Base-by-base conservation (phyloP, 2,797 vertebrate species). In the Pristis pectinata region DNA sequence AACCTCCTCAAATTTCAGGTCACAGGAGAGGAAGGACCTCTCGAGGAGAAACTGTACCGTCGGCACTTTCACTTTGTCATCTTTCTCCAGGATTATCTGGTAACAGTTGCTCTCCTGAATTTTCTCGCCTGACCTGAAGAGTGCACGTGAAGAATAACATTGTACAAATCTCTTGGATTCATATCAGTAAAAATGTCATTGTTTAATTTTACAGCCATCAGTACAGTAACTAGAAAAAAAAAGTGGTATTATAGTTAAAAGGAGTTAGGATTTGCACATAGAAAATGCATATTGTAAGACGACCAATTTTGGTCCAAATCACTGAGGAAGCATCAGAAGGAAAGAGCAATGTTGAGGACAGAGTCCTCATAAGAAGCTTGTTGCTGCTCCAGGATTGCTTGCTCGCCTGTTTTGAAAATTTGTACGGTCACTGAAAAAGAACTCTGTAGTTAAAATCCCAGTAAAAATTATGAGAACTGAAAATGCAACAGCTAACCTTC, bases 1-100 rank as follows among this genome's bases (percentile, higher is more conserved):
- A 95, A 98, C 98, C 96, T 97, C 97, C 95, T 97, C 97, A 95
- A 98, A 97, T 95, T 98, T 98, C 34, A 98, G 96, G 95, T 97
- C 96, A 94, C 97, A 97, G 10, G 97, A 97, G 91, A 97, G 95
- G 94, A 98, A 97, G 82, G 98, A 98, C 19, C 97, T 96, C 83
- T 98, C 98, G 94, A 98, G 96, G 72, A 98, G 96, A 95, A 97
- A 97, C 91, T 98, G 98, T 85, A 98, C 97, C 0, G 97, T 97
- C 79, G 98, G 98, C 89, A 97, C 95, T 44, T 95, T 96, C 80
- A 95, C 95, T 89, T 97, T 95, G 94, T 97, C 97, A 64, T 97
- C 97, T 94, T 96, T 97, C 89, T 98, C 97, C 79, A 98, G 96
- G 96, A 98, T 97, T 95, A 98, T 97, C 96, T 98, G 98, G 95